Evolutionary conservation across 2,113 vertebrate genomes (phyloP), one percentile per base, ranked within the genome.

Genomic region (Chaetops frenatus): DNA sequence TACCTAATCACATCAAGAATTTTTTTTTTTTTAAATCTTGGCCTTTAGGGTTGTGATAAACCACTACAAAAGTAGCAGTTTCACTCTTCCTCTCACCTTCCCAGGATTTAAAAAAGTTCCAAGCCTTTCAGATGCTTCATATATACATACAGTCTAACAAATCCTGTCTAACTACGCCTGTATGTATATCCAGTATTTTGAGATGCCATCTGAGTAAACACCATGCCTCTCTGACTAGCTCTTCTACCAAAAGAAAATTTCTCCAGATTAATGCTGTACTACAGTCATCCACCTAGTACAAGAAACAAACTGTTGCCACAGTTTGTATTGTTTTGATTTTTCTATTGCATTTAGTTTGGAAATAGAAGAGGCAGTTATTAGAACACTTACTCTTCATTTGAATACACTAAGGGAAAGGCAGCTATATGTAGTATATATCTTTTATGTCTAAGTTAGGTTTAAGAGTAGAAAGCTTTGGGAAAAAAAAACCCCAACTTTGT

Each of bases 401-500:
- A 71, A 51, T 29, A 70, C 4, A 54, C 25, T 48, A 48, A 50
- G 23, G 35, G 13, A 88, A 81, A 66, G 5, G 5, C 14, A 71
- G 31, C 44, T 36, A 50, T 15, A 14, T 1, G 3, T 17, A 60
- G 28, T 7, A 45, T 12, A 0, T 3, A 40, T 10, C 5, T 87
- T 72, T 31, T 33, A 58, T 1, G 1, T 10, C 20, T 18, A 69
- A 25, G 44, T 27, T 48, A 16, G 29, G 9, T 7, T 47, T 50
- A 29, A 83, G 62, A 8, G 27, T 4, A 56, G 7, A 72, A 81
- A 81, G 36, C 23, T 84, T 48, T 33, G 17, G 15, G 16, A 77
- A 15, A 89, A 90, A 83, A 53, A 15, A 38, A 79, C 28, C 28
- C 31, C 51, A 76, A 9, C 24, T 70, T 48, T 10, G 7, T 58